phyloP scores from a whole-genome alignment of 2,113 vertebrate genomes.

The Thalassoma bifasciatum region DNA sequence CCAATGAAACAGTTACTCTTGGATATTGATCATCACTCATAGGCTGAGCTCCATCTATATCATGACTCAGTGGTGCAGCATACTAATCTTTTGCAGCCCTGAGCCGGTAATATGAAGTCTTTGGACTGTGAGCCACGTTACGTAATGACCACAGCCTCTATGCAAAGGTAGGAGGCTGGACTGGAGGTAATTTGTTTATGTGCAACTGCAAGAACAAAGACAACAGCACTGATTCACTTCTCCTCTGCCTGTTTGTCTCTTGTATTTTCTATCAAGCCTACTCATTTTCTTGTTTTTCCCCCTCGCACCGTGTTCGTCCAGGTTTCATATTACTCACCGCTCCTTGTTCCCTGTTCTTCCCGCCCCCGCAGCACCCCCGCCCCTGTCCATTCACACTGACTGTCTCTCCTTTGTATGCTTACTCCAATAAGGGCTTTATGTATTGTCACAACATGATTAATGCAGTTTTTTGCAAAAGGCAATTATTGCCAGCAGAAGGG shows the following conservation, averaged over 20 bases:
- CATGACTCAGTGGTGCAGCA: conserved; percentile 29
- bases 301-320: conserved; percentile 2
- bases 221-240: conserved; percentile 32
- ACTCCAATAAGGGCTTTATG: conserved; percentile 56
- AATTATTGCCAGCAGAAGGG: conserved; percentile 67
- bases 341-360: conserved; percentile 38
- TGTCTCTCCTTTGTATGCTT: conserved; percentile 42
- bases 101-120: conserved; percentile 10
- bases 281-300: conserved; percentile 20
- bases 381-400: conserved; percentile 34
- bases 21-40: conserved; percentile 50
- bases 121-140: conserved; percentile 18
- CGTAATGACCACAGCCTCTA: conserved; percentile 31
- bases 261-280: conserved; percentile 16
- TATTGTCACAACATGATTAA: conserved; percentile 73
- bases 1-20: conserved; percentile 43
- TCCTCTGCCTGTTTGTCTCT: conserved; percentile 18
- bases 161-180: conserved; percentile 46
- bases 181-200: conserved; percentile 62
- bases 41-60: conserved; percentile 5
- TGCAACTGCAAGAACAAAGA: conserved; percentile 50
- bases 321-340: conserved; percentile 59
- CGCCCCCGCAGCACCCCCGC: not conserved
- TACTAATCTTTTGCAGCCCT: conserved; percentile 11
- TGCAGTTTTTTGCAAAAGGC: conserved; percentile 63